Conservation (phyloP, 2,113 vertebrate genomes). For the Tychaedon coryphoeus region DNA sequence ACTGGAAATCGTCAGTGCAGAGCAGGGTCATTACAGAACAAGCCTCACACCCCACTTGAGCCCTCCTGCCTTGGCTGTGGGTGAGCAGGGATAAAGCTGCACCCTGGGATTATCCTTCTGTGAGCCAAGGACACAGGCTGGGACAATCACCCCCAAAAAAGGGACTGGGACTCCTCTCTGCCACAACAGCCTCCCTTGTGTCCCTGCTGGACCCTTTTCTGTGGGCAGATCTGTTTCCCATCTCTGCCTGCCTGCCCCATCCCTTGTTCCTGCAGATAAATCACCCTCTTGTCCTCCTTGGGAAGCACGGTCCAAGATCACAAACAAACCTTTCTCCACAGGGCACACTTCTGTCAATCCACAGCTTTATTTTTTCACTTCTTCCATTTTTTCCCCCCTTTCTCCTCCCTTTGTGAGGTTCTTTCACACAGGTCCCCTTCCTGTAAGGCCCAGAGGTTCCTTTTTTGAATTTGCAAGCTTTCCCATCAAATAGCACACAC, state of each 20-base stretch:
- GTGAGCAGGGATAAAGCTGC: neutral
- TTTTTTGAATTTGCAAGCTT: neutral
- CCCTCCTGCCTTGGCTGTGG: neutral
- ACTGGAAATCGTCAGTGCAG: conserved; percentile 27
- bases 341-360: neutral
- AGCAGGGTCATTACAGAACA: neutral
- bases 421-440: neutral
- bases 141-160: neutral
- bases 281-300: conserved; percentile 26
- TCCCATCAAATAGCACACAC: fast-evolving
- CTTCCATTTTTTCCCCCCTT: neutral
- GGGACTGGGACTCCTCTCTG: neutral
- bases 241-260: conserved; percentile 13
- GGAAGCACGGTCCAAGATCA: neutral
- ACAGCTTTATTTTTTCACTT: neutral
- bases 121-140: neutral
- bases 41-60: neutral
- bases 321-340: neutral
- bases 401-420: neutral
- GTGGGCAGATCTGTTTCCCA: neutral
- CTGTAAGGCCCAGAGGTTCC: neutral
- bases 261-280: conserved; percentile 29
- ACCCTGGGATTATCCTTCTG: neutral
- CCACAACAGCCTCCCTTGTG: neutral
- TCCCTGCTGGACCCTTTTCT: neutral